Percentiles rank a stretch among this genome's conserved stretches.
These are phyloP conservation scores for Brachylomia viminalis DNA, from an alignment of 2,888 invertebrate genomes.

Conservation along the genomic window DNA sequence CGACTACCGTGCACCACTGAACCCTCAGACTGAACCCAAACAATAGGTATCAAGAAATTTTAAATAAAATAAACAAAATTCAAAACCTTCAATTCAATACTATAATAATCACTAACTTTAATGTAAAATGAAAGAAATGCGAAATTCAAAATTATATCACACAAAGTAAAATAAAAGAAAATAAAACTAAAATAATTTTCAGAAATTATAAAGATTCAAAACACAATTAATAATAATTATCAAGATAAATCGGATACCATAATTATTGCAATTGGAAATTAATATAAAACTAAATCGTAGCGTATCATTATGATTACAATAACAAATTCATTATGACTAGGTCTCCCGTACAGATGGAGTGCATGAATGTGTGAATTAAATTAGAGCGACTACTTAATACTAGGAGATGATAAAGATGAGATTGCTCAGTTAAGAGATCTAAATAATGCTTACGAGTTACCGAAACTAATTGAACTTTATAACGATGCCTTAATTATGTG, in stretches of 20 bases:
- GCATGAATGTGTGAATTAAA: slow-evolving; percentile 74
- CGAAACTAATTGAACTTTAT: slow-evolving; percentile 68
- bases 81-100: slow-evolving; percentile 64
- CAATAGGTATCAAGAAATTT: slow-evolving; percentile 41
- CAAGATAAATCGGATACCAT: slow-evolving; percentile 67
- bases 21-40: slow-evolving; percentile 44
- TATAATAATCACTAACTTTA: slow-evolving; percentile 65
- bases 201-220: slow-evolving; percentile 68
- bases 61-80: slow-evolving; percentile 60
- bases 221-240: slow-evolving; percentile 68
- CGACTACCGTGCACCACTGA: slow-evolving; percentile 40
- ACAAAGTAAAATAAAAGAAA: slow-evolving; percentile 58
- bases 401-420: slow-evolving; percentile 75
- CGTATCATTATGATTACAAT: slow-evolving; percentile 62
- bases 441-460: slow-evolving; percentile 75
- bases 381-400: slow-evolving; percentile 70
- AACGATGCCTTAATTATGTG: slow-evolving; percentile 65
- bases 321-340: slow-evolving; percentile 81
- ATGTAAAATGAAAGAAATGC: slow-evolving; percentile 67
- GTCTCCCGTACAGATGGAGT: slow-evolving; percentile 76
- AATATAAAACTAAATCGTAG: slow-evolving; percentile 65
- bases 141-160: slow-evolving; percentile 58
- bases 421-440: slow-evolving; percentile 84
- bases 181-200: slow-evolving; percentile 62
- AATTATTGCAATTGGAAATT: slow-evolving; percentile 74